Conservation (phyloP, 2,113 vertebrate genomes). For the Crotophaga sulcirostris region DNA sequence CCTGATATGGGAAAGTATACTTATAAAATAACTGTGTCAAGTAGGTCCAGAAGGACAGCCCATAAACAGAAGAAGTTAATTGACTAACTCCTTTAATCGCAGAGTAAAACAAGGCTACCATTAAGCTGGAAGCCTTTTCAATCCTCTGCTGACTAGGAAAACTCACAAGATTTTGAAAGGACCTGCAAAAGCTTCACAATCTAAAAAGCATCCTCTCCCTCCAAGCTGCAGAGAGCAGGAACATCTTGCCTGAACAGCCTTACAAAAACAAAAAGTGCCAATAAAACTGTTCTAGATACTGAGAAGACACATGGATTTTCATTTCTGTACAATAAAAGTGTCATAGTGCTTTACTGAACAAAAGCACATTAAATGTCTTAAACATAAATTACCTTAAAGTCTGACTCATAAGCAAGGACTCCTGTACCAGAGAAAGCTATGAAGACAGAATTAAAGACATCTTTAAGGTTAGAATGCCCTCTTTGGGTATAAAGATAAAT, state of each 20-base stretch:
- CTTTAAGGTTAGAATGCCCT: constrained; percentile 74
- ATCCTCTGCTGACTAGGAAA: neutral
- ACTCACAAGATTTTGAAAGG: neutral
- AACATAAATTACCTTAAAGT: constrained; percentile 18
- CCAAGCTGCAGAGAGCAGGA: neutral
- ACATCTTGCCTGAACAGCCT: neutral
- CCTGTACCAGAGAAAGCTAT: neutral
- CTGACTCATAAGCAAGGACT: neutral
- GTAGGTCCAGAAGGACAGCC: neutral
- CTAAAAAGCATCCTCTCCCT: neutral
- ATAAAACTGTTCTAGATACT: neutral
- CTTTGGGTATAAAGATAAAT: constrained; percentile 67
- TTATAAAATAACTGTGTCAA: neutral
- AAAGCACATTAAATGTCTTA: neutral
- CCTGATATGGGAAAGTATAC: neutral
- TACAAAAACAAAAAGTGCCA: neutral
- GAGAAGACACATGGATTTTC: neutral
- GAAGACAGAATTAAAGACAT: neutral
- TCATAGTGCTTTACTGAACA: neutral
- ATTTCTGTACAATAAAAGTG: neutral
- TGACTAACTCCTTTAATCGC: neutral
- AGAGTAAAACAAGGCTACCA: neutral
- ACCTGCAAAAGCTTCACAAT: neutral
- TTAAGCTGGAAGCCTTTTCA: constrained; percentile 25
- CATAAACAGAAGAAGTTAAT: neutral